phyloP scores from a whole-genome alignment of 2,113 vertebrate species.

The Sardina pilchardus region DNA sequence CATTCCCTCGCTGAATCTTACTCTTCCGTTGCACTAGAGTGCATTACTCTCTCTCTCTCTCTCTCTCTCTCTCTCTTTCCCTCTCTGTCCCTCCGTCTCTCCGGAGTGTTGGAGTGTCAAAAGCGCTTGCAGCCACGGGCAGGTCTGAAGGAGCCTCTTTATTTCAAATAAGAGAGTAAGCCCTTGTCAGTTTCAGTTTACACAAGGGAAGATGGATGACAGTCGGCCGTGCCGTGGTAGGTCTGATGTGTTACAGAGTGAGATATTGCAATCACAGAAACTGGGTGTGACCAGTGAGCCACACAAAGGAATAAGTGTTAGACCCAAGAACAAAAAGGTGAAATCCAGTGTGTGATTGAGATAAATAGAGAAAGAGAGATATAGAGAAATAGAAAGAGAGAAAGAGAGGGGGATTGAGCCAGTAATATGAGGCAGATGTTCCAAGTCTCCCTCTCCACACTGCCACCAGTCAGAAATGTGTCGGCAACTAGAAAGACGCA shows the following conservation, averaged over 20 bases:
- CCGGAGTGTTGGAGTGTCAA: conserved; percentile 42
- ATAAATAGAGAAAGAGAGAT: neutral
- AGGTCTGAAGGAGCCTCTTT: conserved; percentile 22
- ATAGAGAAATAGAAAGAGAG: neutral
- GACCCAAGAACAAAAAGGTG: neutral
- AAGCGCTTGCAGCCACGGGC: conserved; percentile 31
- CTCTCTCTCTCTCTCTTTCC: conserved; percentile 9
- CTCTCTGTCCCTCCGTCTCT: neutral
- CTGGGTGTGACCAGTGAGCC: neutral
- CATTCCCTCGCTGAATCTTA: neutral
- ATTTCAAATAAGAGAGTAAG: neutral
- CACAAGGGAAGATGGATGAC: neutral
- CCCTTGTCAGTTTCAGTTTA: neutral
- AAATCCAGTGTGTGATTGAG: neutral
- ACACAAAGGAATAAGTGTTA: neutral
- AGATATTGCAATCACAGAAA: neutral
- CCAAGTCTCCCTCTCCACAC: neutral
- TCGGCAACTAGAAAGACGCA: neutral
- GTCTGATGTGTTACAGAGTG: neutral
- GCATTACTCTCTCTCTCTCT: conserved; percentile 14
- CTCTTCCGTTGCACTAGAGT: neutral
- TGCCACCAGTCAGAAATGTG: neutral
- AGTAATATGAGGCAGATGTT: conserved; percentile 8
- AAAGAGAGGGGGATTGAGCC: neutral
- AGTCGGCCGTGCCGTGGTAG: neutral